phyloP scores from a whole-genome alignment of 2,888 invertebrate genomes.

The Lycaena phlaeas region DNA sequence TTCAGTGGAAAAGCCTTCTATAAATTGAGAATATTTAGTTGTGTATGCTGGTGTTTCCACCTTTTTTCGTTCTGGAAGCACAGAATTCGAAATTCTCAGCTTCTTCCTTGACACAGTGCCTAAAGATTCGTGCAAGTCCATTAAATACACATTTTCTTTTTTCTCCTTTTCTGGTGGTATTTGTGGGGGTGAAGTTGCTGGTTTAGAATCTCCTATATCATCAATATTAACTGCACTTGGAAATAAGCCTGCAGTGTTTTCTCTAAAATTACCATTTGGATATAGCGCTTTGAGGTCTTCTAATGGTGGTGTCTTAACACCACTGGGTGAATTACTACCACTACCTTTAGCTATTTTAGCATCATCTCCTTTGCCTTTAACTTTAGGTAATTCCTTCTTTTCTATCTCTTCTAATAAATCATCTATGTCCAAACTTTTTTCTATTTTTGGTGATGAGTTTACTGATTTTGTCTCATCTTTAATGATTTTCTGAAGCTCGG shows the following conservation, averaged over 20 bases:
- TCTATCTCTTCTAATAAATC: slow-evolving; percentile 57
- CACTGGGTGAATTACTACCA: slow-evolving; percentile 33
- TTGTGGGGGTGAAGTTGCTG: slow-evolving; percentile 18
- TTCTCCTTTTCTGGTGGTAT: slow-evolving; percentile 35
- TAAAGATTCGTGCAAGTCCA: slow-evolving; percentile 32
- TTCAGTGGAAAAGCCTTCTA: slow-evolving; percentile 58
- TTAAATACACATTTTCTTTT: slow-evolving; percentile 47
- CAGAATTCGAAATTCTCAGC: slow-evolving; percentile 56
- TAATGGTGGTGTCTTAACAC: slow-evolving; percentile 31
- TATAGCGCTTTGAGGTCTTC: slow-evolving; percentile 32
- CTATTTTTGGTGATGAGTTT: slow-evolving; percentile 33
- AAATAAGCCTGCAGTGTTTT: slow-evolving; percentile 23
- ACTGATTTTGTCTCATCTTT: slow-evolving; percentile 37
- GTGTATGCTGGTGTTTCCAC: slow-evolving; percentile 49
- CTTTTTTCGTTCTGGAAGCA: slow-evolving; percentile 46
- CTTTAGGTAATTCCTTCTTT: slow-evolving; percentile 51
- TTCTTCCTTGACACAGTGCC: slow-evolving; percentile 45
- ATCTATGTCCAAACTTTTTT: slow-evolving; percentile 38
- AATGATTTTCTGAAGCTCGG: slow-evolving; percentile 59
- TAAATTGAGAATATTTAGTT: slow-evolving; percentile 57
- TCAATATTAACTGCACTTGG: slow-evolving; percentile 30
- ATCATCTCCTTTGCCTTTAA: slow-evolving; percentile 28
- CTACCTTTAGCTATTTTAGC: slow-evolving; percentile 26
- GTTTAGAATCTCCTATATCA: slow-evolving; percentile 27
- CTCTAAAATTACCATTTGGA: slow-evolving; percentile 30